Percentiles rank a stretch among this genome's conserved stretches.
Evolutionary conservation across 1,140 invertebrate genomes (phyloP).

Genomic region (Halictus rubicundus): DNA sequence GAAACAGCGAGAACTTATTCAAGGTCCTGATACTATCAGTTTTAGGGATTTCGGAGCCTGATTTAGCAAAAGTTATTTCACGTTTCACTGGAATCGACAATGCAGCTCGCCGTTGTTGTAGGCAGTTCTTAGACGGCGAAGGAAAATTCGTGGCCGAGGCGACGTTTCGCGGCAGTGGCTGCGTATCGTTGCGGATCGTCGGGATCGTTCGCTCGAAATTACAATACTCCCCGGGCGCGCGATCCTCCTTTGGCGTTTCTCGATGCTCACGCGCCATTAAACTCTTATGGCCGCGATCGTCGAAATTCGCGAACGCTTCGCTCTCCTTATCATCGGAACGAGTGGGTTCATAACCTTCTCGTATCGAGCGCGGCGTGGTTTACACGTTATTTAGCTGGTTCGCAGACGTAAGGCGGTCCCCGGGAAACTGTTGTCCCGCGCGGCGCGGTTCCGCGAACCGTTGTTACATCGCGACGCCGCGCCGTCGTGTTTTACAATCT

Average conservation of each 20-base stretch:
- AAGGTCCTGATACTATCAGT: no score
- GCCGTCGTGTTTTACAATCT: neutral
- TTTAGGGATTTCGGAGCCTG: no score
- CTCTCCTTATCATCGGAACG: conserved; percentile 53
- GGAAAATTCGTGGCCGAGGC: neutral
- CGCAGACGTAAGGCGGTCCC: conserved; percentile 25
- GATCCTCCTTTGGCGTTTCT: neutral
- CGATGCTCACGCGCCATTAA: conserved; percentile 57
- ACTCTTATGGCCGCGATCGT: conserved; percentile 43
- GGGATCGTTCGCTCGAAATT: conserved; percentile 13
- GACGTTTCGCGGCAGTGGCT: neutral
- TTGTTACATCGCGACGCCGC: neutral
- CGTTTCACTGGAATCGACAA: no score
- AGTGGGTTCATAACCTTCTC: conserved; percentile 56
- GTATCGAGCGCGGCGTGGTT: conserved; percentile 61
- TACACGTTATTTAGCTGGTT: conserved; percentile 68
- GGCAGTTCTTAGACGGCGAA: no score
- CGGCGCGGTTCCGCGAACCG: neutral
- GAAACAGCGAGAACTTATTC: no score
- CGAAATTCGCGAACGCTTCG: conserved; percentile 48
- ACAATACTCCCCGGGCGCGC: conserved; percentile 5
- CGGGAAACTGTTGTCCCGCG: conserved; percentile 55
- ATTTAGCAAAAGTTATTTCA: no score
- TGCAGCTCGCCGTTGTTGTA: neutral
- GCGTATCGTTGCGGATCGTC: neutral